Conservation (phyloP, 2,113 vertebrate genomes). For the human region DNA sequence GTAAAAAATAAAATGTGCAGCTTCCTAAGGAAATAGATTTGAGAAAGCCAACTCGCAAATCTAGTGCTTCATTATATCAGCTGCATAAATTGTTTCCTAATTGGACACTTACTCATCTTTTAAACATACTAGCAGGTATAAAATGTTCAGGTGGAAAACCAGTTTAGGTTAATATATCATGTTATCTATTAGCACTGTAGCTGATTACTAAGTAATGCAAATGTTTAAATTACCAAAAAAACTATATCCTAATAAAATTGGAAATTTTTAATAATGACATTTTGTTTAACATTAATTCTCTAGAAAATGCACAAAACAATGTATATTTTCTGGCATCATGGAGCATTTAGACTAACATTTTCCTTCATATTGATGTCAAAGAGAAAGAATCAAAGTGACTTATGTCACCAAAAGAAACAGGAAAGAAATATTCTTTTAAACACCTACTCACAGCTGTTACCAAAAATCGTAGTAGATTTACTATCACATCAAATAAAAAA, state of each 20-base stretch:
- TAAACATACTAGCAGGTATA: neutral
- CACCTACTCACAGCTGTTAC: constrained; percentile 16
- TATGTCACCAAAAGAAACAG: neutral
- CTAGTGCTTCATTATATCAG: neutral
- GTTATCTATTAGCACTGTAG: neutral
- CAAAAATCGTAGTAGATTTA: neutral
- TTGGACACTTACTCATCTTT: neutral
- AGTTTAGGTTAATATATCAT: neutral
- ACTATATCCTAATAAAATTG: neutral
- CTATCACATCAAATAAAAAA: neutral
- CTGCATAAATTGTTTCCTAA: neutral
- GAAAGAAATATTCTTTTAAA: constrained; percentile 20
- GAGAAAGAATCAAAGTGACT: neutral
- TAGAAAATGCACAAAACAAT: neutral
- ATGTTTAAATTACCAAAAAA: neutral
- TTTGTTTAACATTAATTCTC: neutral
- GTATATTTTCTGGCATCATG: neutral
- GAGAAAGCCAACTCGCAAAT: neutral
- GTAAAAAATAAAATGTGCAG: neutral
- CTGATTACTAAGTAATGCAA: neutral
- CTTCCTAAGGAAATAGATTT: neutral
- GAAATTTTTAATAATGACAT: neutral
- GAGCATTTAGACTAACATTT: neutral
- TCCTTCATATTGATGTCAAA: neutral
- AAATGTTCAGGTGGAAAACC: neutral